phyloP scores from a whole-genome alignment of 2,797 vertebrate species.

The Poecilia velifera region DNA sequence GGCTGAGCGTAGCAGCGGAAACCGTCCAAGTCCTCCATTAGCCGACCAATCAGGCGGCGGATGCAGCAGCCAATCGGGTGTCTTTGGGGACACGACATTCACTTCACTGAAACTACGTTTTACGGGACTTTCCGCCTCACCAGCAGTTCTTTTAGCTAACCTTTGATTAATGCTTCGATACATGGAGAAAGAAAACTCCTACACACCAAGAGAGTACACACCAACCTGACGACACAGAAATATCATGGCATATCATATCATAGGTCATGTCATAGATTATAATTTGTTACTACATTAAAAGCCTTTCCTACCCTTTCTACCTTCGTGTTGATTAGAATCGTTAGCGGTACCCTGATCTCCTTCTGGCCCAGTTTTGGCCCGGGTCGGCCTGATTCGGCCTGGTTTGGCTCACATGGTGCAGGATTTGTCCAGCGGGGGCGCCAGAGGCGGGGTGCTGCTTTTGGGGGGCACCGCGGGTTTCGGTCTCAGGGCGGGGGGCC shows the following conservation, averaged over 20 bases:
- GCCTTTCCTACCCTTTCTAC: constrained; percentile 69
- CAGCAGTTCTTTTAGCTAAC: constrained; percentile 69
- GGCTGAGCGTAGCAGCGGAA: constrained; percentile 77
- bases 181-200: constrained; percentile 87
- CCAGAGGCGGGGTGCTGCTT: constrained; percentile 88
- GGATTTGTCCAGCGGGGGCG: constrained; percentile 93
- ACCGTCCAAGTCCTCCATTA: constrained; percentile 39
- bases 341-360: constrained; percentile 79
- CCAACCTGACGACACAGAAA: constrained; percentile 87
- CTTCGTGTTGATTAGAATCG: constrained; percentile 75
- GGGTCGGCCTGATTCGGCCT: constrained; percentile 74
- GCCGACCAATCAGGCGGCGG: constrained; percentile 21
- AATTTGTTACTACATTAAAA: constrained; percentile 77
- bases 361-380: constrained; percentile 73
- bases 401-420: constrained; percentile 93
- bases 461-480: constrained; percentile 95
- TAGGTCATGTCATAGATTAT: constrained; percentile 76
- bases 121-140: constrained; percentile 46
- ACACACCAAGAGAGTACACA: constrained; percentile 87
- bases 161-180: constrained; percentile 87
- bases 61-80: constrained; percentile 57
- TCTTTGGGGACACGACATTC: constrained; percentile 62
- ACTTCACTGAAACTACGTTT: constrained; percentile 74
- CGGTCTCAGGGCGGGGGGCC: constrained; percentile 94
- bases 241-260: constrained; percentile 86